Conservation (phyloP, 2,888 invertebrate species). For the Leucoma salicis region DNA sequence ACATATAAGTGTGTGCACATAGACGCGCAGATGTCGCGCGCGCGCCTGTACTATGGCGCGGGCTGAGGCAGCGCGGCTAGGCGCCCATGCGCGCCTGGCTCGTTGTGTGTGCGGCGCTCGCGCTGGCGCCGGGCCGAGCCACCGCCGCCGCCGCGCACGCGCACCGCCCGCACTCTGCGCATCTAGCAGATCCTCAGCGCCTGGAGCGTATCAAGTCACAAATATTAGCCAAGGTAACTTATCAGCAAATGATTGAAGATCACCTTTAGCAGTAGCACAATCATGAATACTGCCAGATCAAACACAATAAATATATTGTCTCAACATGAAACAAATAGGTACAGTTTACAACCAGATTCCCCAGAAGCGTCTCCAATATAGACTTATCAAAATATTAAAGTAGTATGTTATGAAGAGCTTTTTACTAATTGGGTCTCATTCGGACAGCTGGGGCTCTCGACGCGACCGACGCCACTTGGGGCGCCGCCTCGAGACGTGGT, state of each 20-base stretch:
- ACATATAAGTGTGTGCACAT: conserved; percentile 1
- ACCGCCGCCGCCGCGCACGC: conserved; percentile 63
- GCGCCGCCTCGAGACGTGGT: conserved; percentile 78
- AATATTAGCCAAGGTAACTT: conserved; percentile 62
- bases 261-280: no score
- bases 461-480: conserved; percentile 70
- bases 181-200: conserved; percentile 43
- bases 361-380: no score
- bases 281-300: no score
- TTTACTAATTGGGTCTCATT: background rate
- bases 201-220: conserved; percentile 63
- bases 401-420: no score
- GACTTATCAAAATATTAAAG: no score
- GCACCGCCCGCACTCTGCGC: conserved; percentile 17
- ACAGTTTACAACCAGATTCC: no score
- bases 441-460: conserved; percentile 65
- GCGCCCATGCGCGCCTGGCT: conserved; percentile 78
- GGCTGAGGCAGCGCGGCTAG: conserved; percentile 71
- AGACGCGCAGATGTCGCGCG: conserved; percentile 74
- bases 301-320: no score
- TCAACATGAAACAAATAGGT: no score
- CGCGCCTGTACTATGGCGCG: conserved; percentile 73
- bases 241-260: no score
- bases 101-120: conserved; percentile 76
- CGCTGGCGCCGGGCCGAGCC: conserved; percentile 73